Conservation (phyloP, 2,113 vertebrate genomes). For the Zonotrichia leucophrys region DNA sequence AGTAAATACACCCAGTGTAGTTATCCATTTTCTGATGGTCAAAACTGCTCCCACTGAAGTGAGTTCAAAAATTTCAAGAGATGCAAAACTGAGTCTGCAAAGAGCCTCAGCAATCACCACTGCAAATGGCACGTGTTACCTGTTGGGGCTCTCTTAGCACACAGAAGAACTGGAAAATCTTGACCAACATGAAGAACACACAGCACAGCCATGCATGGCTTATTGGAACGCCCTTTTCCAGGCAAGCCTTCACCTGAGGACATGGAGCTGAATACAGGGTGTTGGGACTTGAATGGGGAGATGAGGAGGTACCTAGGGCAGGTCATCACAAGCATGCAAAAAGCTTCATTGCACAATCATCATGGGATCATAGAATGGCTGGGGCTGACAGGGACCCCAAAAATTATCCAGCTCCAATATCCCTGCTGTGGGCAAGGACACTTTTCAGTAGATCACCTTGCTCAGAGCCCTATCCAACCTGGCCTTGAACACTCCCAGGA, state of each 20-base stretch:
- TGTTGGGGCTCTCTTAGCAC: not conserved
- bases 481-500: not conserved
- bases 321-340: not conserved
- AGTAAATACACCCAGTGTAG: not conserved
- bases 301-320: not conserved
- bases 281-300: not conserved
- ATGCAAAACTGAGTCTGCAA: not conserved
- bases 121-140: not conserved
- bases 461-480: not conserved
- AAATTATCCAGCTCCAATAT: not conserved
- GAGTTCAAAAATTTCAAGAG: not conserved
- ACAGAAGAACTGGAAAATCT: not conserved
- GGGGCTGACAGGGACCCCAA: not conserved
- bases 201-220: not conserved
- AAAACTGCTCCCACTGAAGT: not conserved
- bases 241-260: not conserved
- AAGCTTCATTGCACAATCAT: not conserved
- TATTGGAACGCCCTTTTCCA: not conserved
- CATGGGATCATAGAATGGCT: not conserved
- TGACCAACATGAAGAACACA: accelerated
- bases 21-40: not conserved
- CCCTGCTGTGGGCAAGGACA: not conserved
- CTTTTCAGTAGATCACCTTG: accelerated
- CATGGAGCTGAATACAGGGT: not conserved
- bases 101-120: not conserved